Evolutionary conservation across 2,113 vertebrate genomes (phyloP).

Genomic region (Bettongia penicillata): DNA sequence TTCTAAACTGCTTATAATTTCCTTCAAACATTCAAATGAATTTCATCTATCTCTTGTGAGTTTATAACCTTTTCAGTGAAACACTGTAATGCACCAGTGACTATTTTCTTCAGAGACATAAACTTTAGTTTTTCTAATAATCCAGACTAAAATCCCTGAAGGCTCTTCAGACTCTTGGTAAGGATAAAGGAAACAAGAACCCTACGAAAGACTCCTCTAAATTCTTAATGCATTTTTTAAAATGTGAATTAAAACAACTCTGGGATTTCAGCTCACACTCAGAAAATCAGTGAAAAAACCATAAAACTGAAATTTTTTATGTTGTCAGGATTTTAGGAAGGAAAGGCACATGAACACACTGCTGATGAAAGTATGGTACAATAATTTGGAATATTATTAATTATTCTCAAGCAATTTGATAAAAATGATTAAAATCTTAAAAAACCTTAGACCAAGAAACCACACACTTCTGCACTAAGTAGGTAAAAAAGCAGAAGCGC

Average conservation of each 20-base stretch:
- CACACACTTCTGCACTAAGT: background rate
- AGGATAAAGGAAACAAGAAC: too few species aligned
- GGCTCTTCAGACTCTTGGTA: background rate
- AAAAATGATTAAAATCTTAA: background rate
- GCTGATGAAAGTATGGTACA: background rate
- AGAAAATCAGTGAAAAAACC: background rate
- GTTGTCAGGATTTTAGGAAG: background rate
- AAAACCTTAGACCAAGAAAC: background rate
- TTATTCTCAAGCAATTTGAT: background rate
- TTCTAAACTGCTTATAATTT: background rate
- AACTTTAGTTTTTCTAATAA: constrained; percentile 25
- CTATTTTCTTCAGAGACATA: constrained; percentile 6
- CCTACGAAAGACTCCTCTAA: background rate
- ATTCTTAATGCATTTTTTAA: background rate
- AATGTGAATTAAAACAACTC: background rate
- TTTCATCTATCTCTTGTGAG: background rate
- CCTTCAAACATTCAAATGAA: background rate
- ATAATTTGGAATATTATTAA: background rate
- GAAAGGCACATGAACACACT: background rate
- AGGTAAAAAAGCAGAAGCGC: background rate
- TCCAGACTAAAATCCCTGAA: background rate
- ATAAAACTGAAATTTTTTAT: background rate
- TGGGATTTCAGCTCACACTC: background rate
- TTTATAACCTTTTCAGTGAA: background rate
- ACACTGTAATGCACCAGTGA: background rate